Conservation (phyloP, 2,797 vertebrate species). For the Trachurus trachurus region DNA sequence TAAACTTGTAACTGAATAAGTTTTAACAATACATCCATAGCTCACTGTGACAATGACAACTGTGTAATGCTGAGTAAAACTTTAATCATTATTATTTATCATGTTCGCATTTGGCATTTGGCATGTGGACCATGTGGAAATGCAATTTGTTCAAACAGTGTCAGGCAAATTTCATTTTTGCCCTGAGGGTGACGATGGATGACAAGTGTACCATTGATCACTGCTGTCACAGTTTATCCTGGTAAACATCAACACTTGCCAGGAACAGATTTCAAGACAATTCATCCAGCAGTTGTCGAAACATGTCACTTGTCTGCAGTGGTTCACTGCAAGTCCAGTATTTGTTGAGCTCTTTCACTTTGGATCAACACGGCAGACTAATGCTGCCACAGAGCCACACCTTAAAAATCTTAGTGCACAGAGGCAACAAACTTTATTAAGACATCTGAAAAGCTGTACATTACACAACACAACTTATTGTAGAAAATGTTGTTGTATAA, state of each 20-base stretch:
- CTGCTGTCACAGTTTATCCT: neutral
- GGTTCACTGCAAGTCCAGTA: neutral
- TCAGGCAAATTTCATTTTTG: neutral
- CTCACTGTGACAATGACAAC: too few relatives aligned
- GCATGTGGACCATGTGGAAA: neutral
- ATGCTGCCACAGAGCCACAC: neutral
- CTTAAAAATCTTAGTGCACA: neutral
- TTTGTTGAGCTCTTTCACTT: neutral
- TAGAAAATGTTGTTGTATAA: neutral
- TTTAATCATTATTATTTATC: too few relatives aligned
- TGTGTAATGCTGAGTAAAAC: too few relatives aligned
- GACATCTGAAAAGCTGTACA: neutral
- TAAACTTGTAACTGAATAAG: too few relatives aligned
- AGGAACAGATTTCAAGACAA: neutral
- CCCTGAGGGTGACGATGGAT: neutral
- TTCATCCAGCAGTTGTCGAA: neutral
- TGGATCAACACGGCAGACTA: neutral
- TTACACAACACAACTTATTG: neutral
- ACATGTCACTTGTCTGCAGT: neutral
- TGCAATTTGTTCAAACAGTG: neutral
- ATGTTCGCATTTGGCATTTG: neutral
- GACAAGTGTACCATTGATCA: neutral
- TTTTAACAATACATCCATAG: too few relatives aligned
- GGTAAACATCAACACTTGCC: neutral
- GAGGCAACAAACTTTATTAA: conserved; percentile 26